These are phyloP conservation scores for Drosophila simulans DNA, from an alignment of 1,140 invertebrate genomes.

Conservation along the genomic window DNA sequence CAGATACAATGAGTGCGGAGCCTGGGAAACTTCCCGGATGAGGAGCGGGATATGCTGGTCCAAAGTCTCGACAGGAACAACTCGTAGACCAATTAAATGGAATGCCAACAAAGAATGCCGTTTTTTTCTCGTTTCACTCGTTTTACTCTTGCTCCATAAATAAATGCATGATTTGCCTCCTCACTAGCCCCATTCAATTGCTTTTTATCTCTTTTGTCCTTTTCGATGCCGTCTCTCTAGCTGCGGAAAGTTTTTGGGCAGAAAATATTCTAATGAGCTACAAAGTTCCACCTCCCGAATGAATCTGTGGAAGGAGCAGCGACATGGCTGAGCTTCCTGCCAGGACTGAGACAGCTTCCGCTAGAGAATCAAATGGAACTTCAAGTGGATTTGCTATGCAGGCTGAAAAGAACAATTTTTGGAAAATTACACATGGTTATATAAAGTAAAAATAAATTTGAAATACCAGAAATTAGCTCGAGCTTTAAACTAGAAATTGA, in stretches of 20 bases:
- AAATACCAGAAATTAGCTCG: not conserved
- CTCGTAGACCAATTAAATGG: slow-evolving; percentile 78
- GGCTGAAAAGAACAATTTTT: slow-evolving; percentile 14
- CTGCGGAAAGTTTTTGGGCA: slow-evolving; percentile 53
- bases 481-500: no score
- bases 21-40: slow-evolving; percentile 59
- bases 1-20: slow-evolving; percentile 9
- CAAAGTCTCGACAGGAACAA: slow-evolving; percentile 65
- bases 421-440: not conserved
- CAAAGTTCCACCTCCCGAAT: slow-evolving; percentile 55
- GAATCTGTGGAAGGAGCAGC: slow-evolving; percentile 15
- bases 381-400: slow-evolving; percentile 30
- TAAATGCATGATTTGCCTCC: slow-evolving; percentile 58
- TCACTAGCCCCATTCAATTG: slow-evolving; percentile 44
- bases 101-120: slow-evolving; percentile 68
- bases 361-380: slow-evolving; percentile 62
- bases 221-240: slow-evolving; percentile 15
- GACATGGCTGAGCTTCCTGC: slow-evolving; percentile 47
- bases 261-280: slow-evolving; percentile 81
- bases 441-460: not conserved
- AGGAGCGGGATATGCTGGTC: slow-evolving; percentile 26
- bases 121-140: slow-evolving; percentile 47
- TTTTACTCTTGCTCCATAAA: slow-evolving; percentile 51
- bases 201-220: slow-evolving; percentile 27
- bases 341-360: slow-evolving; percentile 16